phyloP scores from a whole-genome alignment of 2,888 invertebrate genomes.

The Leucophenga montana region DNA sequence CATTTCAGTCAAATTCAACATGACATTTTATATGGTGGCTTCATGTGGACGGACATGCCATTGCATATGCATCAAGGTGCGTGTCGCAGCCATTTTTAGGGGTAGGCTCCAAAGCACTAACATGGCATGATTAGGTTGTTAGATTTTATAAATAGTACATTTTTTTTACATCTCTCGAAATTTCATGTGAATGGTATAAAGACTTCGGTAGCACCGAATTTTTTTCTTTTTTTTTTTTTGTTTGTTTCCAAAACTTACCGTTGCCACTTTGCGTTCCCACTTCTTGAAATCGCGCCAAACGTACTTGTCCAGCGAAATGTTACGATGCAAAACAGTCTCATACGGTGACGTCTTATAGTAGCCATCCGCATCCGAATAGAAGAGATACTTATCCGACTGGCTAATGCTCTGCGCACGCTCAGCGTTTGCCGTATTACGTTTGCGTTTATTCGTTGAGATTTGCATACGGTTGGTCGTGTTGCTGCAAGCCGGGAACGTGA shows the following conservation, averaged over 20 bases:
- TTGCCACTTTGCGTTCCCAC: constrained; percentile 78
- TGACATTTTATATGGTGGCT: too few species aligned
- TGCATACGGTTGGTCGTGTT: constrained; percentile 28
- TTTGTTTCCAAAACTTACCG: constrained; percentile 74
- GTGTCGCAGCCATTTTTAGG: too few species aligned
- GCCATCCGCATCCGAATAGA: constrained; percentile 65
- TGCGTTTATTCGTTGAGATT: constrained; percentile 55
- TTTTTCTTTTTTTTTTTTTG: not conserved
- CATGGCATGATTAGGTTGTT: too few species aligned
- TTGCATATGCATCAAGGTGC: too few species aligned
- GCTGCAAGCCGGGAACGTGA: not conserved
- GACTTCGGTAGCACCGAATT: too few species aligned
- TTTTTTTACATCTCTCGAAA: too few species aligned
- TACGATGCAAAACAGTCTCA: constrained; percentile 74
- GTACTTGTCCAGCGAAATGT: constrained; percentile 77
- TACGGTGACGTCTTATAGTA: constrained; percentile 74
- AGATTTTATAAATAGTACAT: too few species aligned
- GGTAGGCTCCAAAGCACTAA: too few species aligned
- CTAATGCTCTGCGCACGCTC: constrained; percentile 57
- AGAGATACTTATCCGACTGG: constrained; percentile 63
- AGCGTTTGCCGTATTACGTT: constrained; percentile 60
- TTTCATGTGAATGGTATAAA: too few species aligned
- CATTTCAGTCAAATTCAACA: too few species aligned
- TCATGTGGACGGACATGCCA: too few species aligned
- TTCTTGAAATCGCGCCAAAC: constrained; percentile 78